Conservation (phyloP, 2,113 vertebrate genomes). For the Shinisaurus crocodilurus region DNA sequence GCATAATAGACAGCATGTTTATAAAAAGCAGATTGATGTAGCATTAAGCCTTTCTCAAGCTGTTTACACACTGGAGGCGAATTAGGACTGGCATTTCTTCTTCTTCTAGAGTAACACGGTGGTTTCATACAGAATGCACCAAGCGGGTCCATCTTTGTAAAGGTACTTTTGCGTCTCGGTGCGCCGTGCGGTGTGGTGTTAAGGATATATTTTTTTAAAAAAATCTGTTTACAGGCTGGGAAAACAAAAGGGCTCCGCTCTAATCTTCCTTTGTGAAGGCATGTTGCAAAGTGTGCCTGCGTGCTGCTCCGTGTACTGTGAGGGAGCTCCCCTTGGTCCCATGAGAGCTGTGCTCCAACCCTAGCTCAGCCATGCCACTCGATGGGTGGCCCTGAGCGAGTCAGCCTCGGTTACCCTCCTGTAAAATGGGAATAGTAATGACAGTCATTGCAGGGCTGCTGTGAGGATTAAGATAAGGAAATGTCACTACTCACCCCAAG, state of each 20-base stretch:
- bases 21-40: constrained; percentile 57
- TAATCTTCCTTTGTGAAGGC: not conserved
- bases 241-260: no score
- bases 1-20: constrained; percentile 47
- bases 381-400: not conserved
- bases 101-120: constrained; percentile 32
- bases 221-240: not conserved
- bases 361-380: constrained; percentile 25
- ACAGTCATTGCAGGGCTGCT: not conserved
- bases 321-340: not conserved
- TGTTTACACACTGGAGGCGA: constrained; percentile 55
- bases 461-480: not conserved
- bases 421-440: not conserved
- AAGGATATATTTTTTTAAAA: not conserved
- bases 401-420: not conserved
- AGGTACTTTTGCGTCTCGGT: not conserved
- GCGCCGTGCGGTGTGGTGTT: not conserved
- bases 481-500: not conserved
- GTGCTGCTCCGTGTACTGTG: not conserved
- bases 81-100: constrained; percentile 36
- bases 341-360: not conserved
- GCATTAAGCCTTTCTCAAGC: constrained; percentile 61
- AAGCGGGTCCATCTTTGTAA: not conserved
- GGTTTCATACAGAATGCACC: not conserved
- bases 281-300: not conserved